Base-by-base conservation (phyloP, 1,140 invertebrate species). In the Trissolcus basalis region DNA sequence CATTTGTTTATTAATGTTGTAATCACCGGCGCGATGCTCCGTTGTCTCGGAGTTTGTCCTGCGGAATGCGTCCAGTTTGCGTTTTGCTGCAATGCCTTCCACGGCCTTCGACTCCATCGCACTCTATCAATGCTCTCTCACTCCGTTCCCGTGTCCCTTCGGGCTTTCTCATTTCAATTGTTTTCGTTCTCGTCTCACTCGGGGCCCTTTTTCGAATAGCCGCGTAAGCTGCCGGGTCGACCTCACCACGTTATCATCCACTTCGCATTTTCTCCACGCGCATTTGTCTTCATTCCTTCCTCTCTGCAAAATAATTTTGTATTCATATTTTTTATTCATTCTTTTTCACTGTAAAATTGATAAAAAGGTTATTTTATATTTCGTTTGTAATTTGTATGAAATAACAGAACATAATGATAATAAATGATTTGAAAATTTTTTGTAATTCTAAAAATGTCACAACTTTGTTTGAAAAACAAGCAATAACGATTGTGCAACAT, bases 1-100 rank as follows among this genome's bases (percentile, higher is more conserved):
- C 87, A 88, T 88, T 88, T 87, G 86, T 87, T 88, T 88, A 88
- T 88, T 88, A 88, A 88, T 88, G 86, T 87, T 86, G 86, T 88
- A 88, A 88, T 88, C 86, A 87, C 80, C 80, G 82, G 84, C 80
- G 80, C 83, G 86, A 87, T 87, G 82, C 83, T 85, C 87, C 81
- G 81, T 80, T 81, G 78, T 80, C 80, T 79, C 76, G 74, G 50
- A 65, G 48, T 56, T 68, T 74, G 65, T 67, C 65, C 61, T 80
- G 78, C 78, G 85, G 85, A 86, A 86, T 86, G 85, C 84, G 83
- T 83, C 83, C 85, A 86, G 83, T 84, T 83, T 81, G 65, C 79
- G 73, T 79, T 77, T 76, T 78, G 77, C 82, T 54, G 59, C 60
- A 47, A 61, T 64, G 59, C 63, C 58, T 74, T 50, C 43, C 72